Percentiles rank a stretch among this genome's conserved stretches.
These are phyloP conservation scores for Hydrolagus colliei DNA, from an alignment of 2,797 vertebrate genomes.

Conservation along the genomic window DNA sequence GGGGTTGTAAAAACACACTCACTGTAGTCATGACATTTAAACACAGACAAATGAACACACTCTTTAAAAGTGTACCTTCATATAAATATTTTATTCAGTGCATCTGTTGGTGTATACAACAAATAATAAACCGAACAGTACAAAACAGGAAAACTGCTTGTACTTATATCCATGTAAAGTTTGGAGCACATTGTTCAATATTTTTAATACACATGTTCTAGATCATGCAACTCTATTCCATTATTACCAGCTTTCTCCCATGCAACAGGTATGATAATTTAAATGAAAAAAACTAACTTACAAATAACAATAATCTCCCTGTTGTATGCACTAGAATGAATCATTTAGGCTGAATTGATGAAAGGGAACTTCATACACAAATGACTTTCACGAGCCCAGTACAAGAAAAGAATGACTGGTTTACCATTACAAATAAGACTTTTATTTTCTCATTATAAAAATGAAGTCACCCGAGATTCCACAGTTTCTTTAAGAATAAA, in stretches of 20 bases:
- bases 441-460: conserved; percentile 59
- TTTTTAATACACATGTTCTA: conserved; percentile 95
- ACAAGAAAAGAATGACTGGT: conserved; percentile 66
- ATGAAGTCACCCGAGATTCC: conserved; percentile 60
- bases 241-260: conserved; percentile 87
- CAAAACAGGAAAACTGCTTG: conserved; percentile 68
- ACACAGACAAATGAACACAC: conserved; percentile 44
- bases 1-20: conserved; percentile 44
- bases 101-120: conserved; percentile 93
- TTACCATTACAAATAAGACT: conserved; percentile 83
- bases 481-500: conserved; percentile 66
- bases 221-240: conserved; percentile 97
- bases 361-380: conserved; percentile 76
- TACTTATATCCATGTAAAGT: conserved; percentile 68
- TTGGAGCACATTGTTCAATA: conserved; percentile 87
- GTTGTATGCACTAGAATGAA: conserved; percentile 71
- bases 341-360: conserved; percentile 72
- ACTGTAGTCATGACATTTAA: conserved; percentile 14
- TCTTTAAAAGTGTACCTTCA: conserved; percentile 85
- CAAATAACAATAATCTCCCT: conserved; percentile 61
- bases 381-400: conserved; percentile 76
- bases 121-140: conserved; percentile 91
- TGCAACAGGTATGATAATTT: conserved; percentile 93
- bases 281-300: conserved; percentile 69
- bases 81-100: conserved; percentile 99